A percentile compares a stretch with the other conserved stretches of the same genome.
These are phyloP conservation scores for Semnornis frantzii DNA, from an alignment of 2,113 vertebrate species.

Conservation along the genomic window DNA sequence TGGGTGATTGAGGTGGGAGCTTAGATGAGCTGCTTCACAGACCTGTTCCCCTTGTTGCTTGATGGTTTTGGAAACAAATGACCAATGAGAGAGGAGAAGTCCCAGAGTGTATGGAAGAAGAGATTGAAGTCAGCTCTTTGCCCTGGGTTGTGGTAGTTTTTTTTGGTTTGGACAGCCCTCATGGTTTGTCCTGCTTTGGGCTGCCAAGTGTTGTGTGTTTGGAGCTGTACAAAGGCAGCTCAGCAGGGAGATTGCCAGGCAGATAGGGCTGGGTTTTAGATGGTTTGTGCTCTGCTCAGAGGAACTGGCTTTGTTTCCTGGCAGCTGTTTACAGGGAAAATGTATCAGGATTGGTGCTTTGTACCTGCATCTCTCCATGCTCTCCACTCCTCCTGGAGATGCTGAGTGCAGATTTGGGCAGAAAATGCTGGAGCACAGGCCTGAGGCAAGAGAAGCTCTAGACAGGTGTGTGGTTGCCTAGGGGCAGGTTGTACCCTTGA, in stretches of 20 bases:
- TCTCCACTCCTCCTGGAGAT: accelerated
- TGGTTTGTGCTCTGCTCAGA: background rate
- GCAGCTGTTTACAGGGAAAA: background rate
- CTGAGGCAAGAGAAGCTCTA: background rate
- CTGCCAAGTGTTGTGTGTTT: background rate
- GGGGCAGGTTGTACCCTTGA: background rate
- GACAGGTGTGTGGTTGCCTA: accelerated
- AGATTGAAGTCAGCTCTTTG: background rate
- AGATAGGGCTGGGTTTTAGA: background rate
- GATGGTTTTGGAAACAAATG: background rate
- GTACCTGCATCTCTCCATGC: accelerated
- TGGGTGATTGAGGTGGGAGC: background rate
- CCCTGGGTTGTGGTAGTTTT: background rate
- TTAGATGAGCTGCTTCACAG: background rate
- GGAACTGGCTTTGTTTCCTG: background rate
- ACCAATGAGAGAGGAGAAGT: background rate
- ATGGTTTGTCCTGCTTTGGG: background rate
- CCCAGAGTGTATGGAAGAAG: background rate
- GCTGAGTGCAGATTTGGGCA: background rate
- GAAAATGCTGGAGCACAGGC: background rate
- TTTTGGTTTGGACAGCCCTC: background rate
- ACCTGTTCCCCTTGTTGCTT: background rate
- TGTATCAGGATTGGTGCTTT: accelerated
- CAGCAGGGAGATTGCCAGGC: background rate
- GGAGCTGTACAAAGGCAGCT: background rate